Evolutionary conservation across 2,888 invertebrate species (phyloP), one percentile per base, ranked within the genome.

Genomic region (Amblyjoppa proteus): DNA sequence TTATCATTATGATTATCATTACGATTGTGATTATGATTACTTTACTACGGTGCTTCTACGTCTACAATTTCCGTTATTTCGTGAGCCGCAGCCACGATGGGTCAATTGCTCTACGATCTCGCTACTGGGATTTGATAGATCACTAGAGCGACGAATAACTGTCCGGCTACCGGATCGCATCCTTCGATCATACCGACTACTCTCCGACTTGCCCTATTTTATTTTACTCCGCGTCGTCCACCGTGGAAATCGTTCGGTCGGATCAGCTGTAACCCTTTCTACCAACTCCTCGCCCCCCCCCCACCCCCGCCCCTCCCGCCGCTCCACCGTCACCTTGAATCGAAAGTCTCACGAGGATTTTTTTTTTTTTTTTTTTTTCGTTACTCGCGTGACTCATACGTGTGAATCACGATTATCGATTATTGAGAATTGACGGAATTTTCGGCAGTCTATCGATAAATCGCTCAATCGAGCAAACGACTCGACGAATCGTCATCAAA

Each of bases 191-290:
- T 31, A 28, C 61, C 34, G 38, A 1, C 34, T 64, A 31, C 25
- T n/a, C 13, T 34, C 31, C n/a, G 16, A 5, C 6, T 31, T 64
- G 64, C 34, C 64, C 64, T 38, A 64, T 38, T 34, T 64, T 34
- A 64, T 64, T 64, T n/a, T 34, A 11, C 31, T 31, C 13, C 61
- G 28, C 64, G 34, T 64, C 64, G 34, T 34, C 64, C 16, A 64
- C 34, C 64, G 25, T 13, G 13, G 28, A 58, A 58, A 58, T 58
- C 58, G 28, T 58, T 56, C 25, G 56, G 56, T 56, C 56, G 56
- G 25, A 56, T 56, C 56, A 25, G 56, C 56, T 56, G 56, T 56
- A 56, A 56, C 25, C 56, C 56, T 58, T 58, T 58, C 58, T 58
- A 28, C 58, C 13, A 1, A 5, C 20, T 1, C 56, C 20, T 6